Conservation (phyloP, 2,888 invertebrate species). For the Mactromeris polynyma region DNA sequence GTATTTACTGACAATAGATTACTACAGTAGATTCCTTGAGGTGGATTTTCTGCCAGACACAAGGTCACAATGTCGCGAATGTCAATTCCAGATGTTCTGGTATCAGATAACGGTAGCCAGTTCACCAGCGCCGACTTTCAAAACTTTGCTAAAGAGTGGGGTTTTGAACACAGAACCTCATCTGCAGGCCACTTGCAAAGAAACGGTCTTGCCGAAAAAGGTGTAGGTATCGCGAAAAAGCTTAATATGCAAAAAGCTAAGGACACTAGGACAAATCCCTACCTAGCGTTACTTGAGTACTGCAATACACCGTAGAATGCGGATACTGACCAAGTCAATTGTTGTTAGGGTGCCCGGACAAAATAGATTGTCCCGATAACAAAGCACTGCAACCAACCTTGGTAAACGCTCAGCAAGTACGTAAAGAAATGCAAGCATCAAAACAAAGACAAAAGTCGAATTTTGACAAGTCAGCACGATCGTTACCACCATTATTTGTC, state of each 20-base stretch:
- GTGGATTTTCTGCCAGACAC: conserved; percentile 52
- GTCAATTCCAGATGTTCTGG: conserved; percentile 39
- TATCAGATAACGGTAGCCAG: conserved; percentile 19
- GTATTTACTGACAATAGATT: conserved; percentile 58
- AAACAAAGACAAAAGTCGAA: too few species aligned
- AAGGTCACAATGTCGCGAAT: conserved; percentile 60
- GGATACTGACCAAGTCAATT: conserved; percentile 56
- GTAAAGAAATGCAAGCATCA: not conserved
- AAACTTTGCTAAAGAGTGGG: conserved; percentile 35
- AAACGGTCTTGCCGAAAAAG: conserved; percentile 59
- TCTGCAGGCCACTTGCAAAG: conserved; percentile 52
- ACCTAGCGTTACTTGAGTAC: conserved; percentile 49
- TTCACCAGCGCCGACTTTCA: not conserved
- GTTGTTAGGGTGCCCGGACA: too few species aligned
- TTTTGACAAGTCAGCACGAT: too few species aligned
- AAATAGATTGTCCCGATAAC: too few species aligned
- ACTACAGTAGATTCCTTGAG: conserved; percentile 60
- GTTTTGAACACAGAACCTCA: conserved; percentile 14
- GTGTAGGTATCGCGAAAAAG: conserved; percentile 60
- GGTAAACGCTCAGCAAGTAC: too few species aligned
- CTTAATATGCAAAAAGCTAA: conserved; percentile 58
- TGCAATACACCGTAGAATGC: conserved; percentile 41
- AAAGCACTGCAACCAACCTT: too few species aligned
- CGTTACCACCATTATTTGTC: not conserved
- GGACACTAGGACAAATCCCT: conserved; percentile 36